These are phyloP conservation scores for Pollenia angustigena DNA, from an alignment of 2,888 invertebrate genomes.

Conservation along the genomic window DNA sequence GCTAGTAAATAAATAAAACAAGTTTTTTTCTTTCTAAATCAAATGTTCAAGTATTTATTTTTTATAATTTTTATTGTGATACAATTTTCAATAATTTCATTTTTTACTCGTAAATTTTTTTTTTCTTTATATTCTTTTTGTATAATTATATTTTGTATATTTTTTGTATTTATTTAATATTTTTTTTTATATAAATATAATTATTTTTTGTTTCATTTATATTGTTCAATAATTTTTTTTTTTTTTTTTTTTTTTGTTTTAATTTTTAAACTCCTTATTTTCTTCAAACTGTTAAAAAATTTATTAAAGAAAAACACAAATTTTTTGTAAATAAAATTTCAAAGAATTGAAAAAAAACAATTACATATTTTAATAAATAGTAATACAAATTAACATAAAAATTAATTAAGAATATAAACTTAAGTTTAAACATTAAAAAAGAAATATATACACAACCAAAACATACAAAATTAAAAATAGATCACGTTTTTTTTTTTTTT, in stretches of 20 bases:
- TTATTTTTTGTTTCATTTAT: constrained; percentile 50
- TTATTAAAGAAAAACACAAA: constrained; percentile 10
- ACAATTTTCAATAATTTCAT: constrained; percentile 61
- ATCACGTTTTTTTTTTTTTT: constrained; percentile 15
- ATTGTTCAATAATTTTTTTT: constrained; percentile 49
- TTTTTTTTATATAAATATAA: constrained; percentile 64
- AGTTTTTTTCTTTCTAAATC: constrained; percentile 44
- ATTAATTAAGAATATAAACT: constrained; percentile 12
- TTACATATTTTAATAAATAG: constrained; percentile 12
- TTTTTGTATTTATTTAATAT: constrained; percentile 18
- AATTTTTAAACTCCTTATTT: neutral
- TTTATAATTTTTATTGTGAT: constrained; percentile 57
- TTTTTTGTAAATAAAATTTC: constrained; percentile 23
- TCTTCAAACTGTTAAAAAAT: neutral
- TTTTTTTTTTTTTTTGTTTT: constrained; percentile 45
- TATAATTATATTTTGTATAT: constrained; percentile 67
- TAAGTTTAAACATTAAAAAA: constrained; percentile 8
- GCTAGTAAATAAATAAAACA: constrained; percentile 21
- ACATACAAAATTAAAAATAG: constrained; percentile 40
- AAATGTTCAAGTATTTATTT: constrained; percentile 66
- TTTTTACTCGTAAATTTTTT: constrained; percentile 2
- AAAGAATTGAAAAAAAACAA: constrained; percentile 12
- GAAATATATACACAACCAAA: constrained; percentile 14
- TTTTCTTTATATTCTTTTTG: constrained; percentile 36
- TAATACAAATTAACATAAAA: neutral